Base-by-base conservation (phyloP, 2,113 vertebrate species). In the Seriola aureovittata region DNA sequence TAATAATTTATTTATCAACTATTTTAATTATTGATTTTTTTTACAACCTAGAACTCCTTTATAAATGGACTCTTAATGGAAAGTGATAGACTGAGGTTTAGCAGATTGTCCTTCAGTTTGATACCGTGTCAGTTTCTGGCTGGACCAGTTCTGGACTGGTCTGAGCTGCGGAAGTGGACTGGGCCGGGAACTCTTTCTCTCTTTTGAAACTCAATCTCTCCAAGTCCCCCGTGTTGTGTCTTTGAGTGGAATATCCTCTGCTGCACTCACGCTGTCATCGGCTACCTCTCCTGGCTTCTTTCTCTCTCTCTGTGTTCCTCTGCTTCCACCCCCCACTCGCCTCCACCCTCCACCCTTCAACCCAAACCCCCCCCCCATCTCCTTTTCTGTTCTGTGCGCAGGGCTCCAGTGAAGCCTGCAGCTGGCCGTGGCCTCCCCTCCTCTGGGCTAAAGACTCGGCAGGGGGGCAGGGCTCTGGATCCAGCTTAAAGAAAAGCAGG, bases 181-280 rank as follows among this genome's bases (percentile, higher is more conserved):
- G 54, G 9, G 69, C 55, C 59, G 74, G 65, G 85, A 91, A 92
- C 90, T 75, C 44, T 55, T 87, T 88, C 67, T 80, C 38, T n/a
- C 1, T 57, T 94, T 93, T 95, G 93, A 95, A 95, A 95, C 92
- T 57, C 82, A 90, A 95, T 93, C 93, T 87, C 78, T 89, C 74
- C 17, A 80, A 82, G 84, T 86, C 78, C 57, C 52, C 85, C 81
- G 21, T 94, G 94, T 95, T 95, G 89, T 94, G 94, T 95, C 93
- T 95, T 73, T 86, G 93, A 90, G 87, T 60, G 90, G 80, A 89
- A 84, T 89, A 92, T 92, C 91, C 91, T 90, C 86, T 85, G 82
- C 91, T 92, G 88, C 90, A 86, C 86, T 92, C 84, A 73, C 65
- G 85, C 93, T 95, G 90, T 95, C 94, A 93, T 94, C 91, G 29